Evolutionary conservation across 2,113 vertebrate species (phyloP).

Genomic region (Excalfactoria chinensis): DNA sequence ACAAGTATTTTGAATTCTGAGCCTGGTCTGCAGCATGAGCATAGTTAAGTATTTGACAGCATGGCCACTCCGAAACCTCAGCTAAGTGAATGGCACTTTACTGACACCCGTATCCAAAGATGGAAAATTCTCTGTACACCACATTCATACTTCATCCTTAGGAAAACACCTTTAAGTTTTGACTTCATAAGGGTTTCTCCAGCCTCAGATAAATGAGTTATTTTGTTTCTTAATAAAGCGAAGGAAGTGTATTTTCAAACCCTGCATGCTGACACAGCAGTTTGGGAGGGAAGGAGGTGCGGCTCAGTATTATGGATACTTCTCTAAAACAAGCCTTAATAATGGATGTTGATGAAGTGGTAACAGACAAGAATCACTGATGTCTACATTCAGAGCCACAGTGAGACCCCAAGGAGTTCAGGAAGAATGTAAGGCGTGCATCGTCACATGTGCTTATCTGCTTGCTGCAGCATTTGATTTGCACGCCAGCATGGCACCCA

Average conservation of each 20-base stretch:
- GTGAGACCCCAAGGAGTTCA: neutral
- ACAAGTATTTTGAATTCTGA: neutral
- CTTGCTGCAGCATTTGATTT: neutral
- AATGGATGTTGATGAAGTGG: neutral
- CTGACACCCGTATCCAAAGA: neutral
- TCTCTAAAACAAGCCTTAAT: neutral
- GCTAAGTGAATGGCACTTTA: neutral
- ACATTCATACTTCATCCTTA: neutral
- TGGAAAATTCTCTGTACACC: neutral
- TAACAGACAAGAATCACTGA: neutral
- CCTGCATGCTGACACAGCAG: neutral
- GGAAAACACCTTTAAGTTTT: neutral
- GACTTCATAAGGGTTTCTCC: slow-evolving; percentile 13
- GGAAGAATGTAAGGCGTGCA: neutral
- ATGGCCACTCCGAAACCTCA: neutral
- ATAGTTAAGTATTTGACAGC: neutral
- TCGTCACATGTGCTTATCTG: neutral
- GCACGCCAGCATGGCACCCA: neutral
- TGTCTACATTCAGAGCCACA: neutral
- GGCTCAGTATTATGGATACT: neutral
- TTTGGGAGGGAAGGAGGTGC: neutral
- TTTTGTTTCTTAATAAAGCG: neutral
- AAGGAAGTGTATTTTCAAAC: neutral
- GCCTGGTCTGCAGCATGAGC: neutral
- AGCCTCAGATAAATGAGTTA: neutral